Evolutionary conservation across 2,113 vertebrate species (phyloP), one percentile per base, ranked within the genome.

Genomic region (Nibea albiflora): DNA sequence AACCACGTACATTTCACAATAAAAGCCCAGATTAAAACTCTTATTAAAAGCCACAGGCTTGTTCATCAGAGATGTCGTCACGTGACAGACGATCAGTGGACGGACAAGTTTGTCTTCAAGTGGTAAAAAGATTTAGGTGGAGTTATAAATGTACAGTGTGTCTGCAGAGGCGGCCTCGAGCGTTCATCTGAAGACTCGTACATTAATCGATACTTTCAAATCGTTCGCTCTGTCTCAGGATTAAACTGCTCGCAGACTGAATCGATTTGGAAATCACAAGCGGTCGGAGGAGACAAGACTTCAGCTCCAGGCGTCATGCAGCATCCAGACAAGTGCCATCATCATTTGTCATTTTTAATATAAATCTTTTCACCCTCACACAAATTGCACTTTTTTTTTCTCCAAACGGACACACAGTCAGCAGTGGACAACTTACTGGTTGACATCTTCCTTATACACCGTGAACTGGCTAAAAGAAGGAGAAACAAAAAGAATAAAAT

Each of bases 321-420:
- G 84, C 85, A 89, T 76, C 83, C 84, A 92, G 56, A 90, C 87
- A 81, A 19, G 35, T 20, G 15, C 73, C 19, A 7, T 78, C 80
- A 71, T 81, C 75, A 76, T 87, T 88, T 90, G 4, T 90, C 47
- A 63, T 87, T 88, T 93, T 93, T 92, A 92, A 92, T 92, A 93
- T 60, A 92, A 93, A 92, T 90, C 86, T 89, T 89, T 82, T 89
- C 89, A 93, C 90, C 87, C 90, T 88, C 91, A 93, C 88, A 92
- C 89, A 93, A 86, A 90, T 90, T 89, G 90, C 90, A 93, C 89
- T 86, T 93, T 72, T 89, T 87, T 77, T 57, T 70, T 83, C 84
- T 86, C 88, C 89, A 89, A 86, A 86, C 57, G 83, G 84, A 91
- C 87, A 90, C 81, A 90, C 83, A 88, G 87, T 88, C 91, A 89